Base-by-base conservation (phyloP, 2,888 invertebrate genomes). In the Hipparchia semele region DNA sequence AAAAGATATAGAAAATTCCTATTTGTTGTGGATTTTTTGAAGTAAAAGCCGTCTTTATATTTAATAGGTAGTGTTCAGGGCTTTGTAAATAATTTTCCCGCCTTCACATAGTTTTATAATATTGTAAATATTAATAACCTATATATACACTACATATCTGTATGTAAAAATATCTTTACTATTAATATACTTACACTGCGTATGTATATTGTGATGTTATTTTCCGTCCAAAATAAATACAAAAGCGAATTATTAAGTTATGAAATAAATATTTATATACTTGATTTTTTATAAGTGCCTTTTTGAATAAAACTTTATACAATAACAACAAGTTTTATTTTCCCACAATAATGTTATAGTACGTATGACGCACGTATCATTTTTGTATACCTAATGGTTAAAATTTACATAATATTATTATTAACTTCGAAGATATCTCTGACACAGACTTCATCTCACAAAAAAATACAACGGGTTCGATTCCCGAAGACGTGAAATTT, bases 151-250 rank as follows among this genome's bases (percentile, higher is more conserved):
- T 64, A 61, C 83, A 58, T 91, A 89, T 80, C 76, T 54, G 80
- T 90, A 90, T 90, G 89, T 90, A 90, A 85, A 81, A 75, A 74
- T 76, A 68, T 79, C 79, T 82, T 77, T 73, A 45, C 51, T 23
- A 12, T 3, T 10, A 54, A 69, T 70, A 74, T 68, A 78, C 76
- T 79, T 92, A 92, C 91, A 88, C 78, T 90, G 75, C 74, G 91
- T 93, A 92, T 77, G 90, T 92, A 84, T 90, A 87, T 90, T 87
- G 90, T 91, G 91, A 92, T 91, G 82, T 76, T 70, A 76, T 62
- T 65, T 62, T 78, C 89, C 90, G 89, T 92, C 91, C 92, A 84
- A 84, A 83, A 81, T 80, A 61, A 76, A 77, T 77, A 81, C 80
- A 83, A 80, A 82, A 84, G 73, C 85, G 86, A 86, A 83, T 86